These are phyloP conservation scores for Xiphias gladius DNA, from an alignment of 2,113 vertebrate genomes.

Conservation along the genomic window DNA sequence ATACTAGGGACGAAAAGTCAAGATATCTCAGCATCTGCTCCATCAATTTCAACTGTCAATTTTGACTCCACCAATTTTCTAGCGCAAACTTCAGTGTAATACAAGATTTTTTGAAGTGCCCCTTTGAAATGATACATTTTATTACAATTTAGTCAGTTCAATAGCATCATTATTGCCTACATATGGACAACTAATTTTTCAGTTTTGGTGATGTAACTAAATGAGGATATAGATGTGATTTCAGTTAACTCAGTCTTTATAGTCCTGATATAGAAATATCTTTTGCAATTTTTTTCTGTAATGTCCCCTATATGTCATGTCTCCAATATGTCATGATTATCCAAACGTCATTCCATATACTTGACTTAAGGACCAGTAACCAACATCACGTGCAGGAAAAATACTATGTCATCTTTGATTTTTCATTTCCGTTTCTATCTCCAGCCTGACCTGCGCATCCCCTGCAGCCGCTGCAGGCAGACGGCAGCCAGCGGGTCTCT, in stretches of 20 bases:
- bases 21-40: no score
- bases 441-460: slow-evolving; percentile 86
- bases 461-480: slow-evolving; percentile 88
- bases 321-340: not conserved
- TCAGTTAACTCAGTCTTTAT: not conserved
- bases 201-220: no score
- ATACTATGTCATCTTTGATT: not conserved
- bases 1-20: no score
- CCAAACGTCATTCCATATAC: not conserved
- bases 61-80: no score
- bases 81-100: no score
- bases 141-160: not conserved
- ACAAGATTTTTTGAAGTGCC: no score
- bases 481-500: slow-evolving; percentile 84
- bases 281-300: no score
- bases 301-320: not conserved
- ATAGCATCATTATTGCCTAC: not conserved
- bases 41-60: no score
- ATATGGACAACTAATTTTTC: no score
- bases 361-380: not conserved
- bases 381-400: not conserved
- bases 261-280: no score
- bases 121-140: not conserved
- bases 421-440: not conserved
- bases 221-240: no score